Evolutionary conservation across 2,888 invertebrate species (phyloP).

Genomic region (Drosophila pseudotakahashii): DNA sequence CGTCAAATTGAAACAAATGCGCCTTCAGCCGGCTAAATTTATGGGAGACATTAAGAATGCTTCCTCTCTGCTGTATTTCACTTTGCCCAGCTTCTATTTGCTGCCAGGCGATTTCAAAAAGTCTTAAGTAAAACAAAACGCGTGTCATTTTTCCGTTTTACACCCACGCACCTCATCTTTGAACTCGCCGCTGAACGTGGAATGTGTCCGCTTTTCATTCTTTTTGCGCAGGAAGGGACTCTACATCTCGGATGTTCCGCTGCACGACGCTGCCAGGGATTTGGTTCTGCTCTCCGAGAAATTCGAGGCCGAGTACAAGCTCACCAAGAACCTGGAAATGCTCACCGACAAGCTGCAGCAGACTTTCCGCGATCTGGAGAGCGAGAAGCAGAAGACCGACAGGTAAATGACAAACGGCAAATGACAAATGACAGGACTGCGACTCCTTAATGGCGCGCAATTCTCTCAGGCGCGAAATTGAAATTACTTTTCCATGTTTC

Average conservation of each 20-base stretch:
- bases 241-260: slow-evolving; percentile 96
- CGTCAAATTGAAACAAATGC: slow-evolving; percentile 70
- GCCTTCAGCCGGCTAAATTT: slow-evolving; percentile 58
- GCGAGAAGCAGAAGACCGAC: slow-evolving; percentile 98
- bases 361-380: slow-evolving; percentile 95
- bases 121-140: slow-evolving; percentile 64
- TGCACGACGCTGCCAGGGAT: slow-evolving; percentile 97
- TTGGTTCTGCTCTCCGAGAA: slow-evolving; percentile 97
- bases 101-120: slow-evolving; percentile 56
- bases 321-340: slow-evolving; percentile 96
- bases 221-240: slow-evolving; percentile 89
- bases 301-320: slow-evolving; percentile 98
- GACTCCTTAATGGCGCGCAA: slow-evolving; percentile 61
- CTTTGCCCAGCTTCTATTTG: slow-evolving; percentile 35
- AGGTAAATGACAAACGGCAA: slow-evolving; percentile 86
- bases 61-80: slow-evolving; percentile 28
- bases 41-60: slow-evolving; percentile 73
- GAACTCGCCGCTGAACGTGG: too few relatives aligned
- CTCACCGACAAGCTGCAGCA: slow-evolving; percentile 97
- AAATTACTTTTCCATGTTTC: slow-evolving; percentile 62
- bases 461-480: slow-evolving; percentile 64
- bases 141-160: slow-evolving; percentile 51
- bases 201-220: background rate
- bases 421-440: slow-evolving; percentile 30
- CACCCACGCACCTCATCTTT: slow-evolving; percentile 2